Evolutionary conservation across 1,140 invertebrate species (phyloP).

Genomic region (Harpegnathos saltator): DNA sequence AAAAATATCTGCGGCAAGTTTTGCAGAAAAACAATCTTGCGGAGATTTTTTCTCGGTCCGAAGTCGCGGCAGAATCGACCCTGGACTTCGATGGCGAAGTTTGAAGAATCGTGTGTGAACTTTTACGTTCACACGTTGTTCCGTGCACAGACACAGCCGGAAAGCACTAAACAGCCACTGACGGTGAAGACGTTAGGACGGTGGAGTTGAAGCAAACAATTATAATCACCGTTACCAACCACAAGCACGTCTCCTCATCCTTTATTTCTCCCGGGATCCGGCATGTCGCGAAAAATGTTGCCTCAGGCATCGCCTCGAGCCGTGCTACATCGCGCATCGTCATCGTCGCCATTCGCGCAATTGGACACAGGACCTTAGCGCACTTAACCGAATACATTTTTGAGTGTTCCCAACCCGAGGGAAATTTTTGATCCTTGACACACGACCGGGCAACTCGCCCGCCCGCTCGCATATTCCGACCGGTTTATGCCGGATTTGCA

Average conservation of each 20-base stretch:
- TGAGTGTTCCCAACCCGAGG: slow-evolving; percentile 28
- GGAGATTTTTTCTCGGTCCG: not conserved
- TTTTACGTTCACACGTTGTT: too few relatives aligned
- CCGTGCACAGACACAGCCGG: too few relatives aligned
- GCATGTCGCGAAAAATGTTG: too few relatives aligned
- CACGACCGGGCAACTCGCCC: slow-evolving; percentile 60
- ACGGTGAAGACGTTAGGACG: too few relatives aligned
- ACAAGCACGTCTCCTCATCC: too few relatives aligned
- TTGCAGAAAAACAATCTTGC: not conserved
- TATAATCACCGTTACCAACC: too few relatives aligned
- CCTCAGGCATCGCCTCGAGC: too few relatives aligned
- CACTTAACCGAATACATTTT: slow-evolving; percentile 48
- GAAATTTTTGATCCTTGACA: slow-evolving; percentile 67
- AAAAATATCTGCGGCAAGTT: not conserved
- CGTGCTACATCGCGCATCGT: slow-evolving; percentile 3
- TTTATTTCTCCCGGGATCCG: too few relatives aligned
- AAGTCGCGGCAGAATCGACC: not conserved
- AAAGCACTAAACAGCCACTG: too few relatives aligned
- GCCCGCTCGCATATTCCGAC: slow-evolving; percentile 65
- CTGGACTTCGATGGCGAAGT: not conserved
- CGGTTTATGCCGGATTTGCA: slow-evolving; percentile 74
- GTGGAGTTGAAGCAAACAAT: too few relatives aligned
- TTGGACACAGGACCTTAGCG: not conserved
- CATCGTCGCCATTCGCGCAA: slow-evolving; percentile 24
- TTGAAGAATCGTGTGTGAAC: too few relatives aligned